These are phyloP conservation scores for Sialis lutaria DNA, from an alignment of 2,888 invertebrate species.

Conservation along the genomic window DNA sequence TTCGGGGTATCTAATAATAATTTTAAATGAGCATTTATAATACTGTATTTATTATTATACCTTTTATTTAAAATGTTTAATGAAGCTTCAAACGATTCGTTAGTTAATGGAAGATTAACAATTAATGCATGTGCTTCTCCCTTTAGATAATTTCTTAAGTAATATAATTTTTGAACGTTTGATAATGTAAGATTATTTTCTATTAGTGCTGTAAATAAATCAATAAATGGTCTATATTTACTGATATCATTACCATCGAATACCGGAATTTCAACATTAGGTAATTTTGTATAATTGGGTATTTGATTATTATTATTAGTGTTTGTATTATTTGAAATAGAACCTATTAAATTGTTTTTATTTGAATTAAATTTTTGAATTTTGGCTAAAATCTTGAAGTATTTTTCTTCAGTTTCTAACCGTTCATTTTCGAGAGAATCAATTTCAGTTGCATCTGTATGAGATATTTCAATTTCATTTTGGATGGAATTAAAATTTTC, in stretches of 20 bases:
- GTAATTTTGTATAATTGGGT: background rate
- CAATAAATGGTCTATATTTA: conserved; percentile 6
- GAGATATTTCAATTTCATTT: too few relatives aligned
- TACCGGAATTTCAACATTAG: conserved; percentile 5
- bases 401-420: too few relatives aligned
- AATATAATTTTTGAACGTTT: conserved; percentile 5
- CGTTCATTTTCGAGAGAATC: too few relatives aligned
- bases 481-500: too few relatives aligned
- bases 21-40: conserved; percentile 7
- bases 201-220: conserved; percentile 6
- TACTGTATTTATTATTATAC: conserved; percentile 6
- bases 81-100: conserved; percentile 6
- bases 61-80: conserved; percentile 5
- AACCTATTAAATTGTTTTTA: too few relatives aligned
- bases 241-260: conserved; percentile 4
- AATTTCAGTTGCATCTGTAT: too few relatives aligned
- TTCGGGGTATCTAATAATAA: conserved; percentile 6
- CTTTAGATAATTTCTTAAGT: conserved; percentile 7
- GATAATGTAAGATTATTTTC: conserved; percentile 2
- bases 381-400: too few relatives aligned
- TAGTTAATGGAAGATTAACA: conserved; percentile 6
- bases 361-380: too few relatives aligned
- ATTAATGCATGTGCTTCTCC: conserved; percentile 8
- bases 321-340: too few relatives aligned
- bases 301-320: too few relatives aligned